Conservation (phyloP, 1,140 invertebrate genomes). For the Eciton burchellii region DNA sequence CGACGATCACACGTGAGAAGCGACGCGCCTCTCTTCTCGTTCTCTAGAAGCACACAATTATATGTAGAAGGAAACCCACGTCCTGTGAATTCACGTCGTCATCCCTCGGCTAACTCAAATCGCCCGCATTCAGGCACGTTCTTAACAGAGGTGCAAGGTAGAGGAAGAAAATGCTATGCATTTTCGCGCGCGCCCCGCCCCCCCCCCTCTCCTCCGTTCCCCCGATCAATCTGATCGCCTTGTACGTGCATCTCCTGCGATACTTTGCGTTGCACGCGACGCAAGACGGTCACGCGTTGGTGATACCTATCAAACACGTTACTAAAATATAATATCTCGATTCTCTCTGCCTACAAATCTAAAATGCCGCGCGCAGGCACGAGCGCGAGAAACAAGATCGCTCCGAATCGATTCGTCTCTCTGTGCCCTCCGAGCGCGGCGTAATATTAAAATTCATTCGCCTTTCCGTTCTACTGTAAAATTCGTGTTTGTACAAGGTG, state of each 20-base stretch:
- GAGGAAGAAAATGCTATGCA: slow-evolving; percentile 4
- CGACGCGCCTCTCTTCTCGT: slow-evolving; percentile 65
- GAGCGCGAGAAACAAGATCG: slow-evolving; percentile 6
- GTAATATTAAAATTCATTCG: slow-evolving; percentile 50
- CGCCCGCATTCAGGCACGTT: slow-evolving; percentile 44
- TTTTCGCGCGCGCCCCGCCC: too few relatives aligned
- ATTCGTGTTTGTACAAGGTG: slow-evolving; percentile 54
- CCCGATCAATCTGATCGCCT: slow-evolving; percentile 9
- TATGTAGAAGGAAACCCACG: slow-evolving; percentile 64
- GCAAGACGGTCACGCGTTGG: slow-evolving; percentile 1
- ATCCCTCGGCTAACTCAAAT: slow-evolving; percentile 27
- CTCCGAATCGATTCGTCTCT: slow-evolving; percentile 19
- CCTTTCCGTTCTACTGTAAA: slow-evolving; percentile 35
- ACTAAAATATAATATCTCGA: slow-evolving; percentile 56
- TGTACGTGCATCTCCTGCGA: slow-evolving; percentile 1
- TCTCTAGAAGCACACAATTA: slow-evolving; percentile 73
- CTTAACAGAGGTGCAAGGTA: slow-evolving; percentile 24
- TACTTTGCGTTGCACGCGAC: neutral
- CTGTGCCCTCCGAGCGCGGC: slow-evolving; percentile 13
- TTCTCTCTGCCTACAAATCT: slow-evolving; percentile 29
- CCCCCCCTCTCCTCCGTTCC: neutral
- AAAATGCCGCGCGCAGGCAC: slow-evolving; percentile 1
- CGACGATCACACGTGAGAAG: slow-evolving; percentile 60
- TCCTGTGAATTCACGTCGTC: slow-evolving; percentile 50
- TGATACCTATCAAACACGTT: slow-evolving; percentile 40